These are phyloP conservation scores for Heloderma charlesbogerti DNA, from an alignment of 2,113 vertebrate species.

Conservation along the genomic window DNA sequence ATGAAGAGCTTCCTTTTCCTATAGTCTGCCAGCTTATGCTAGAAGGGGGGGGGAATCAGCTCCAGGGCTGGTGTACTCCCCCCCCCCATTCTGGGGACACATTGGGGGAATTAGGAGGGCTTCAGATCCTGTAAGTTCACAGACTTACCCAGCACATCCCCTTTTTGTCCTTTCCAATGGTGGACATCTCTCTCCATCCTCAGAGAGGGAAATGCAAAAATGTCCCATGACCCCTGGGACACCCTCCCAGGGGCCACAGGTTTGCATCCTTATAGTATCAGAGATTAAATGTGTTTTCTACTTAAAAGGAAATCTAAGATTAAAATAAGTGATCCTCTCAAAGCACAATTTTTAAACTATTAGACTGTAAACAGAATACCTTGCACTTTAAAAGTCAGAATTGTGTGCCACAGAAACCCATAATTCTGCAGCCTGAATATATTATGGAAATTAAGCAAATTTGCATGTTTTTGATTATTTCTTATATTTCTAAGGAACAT, in stretches of 20 bases:
- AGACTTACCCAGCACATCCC: too few relatives aligned
- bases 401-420: background rate
- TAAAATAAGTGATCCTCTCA: background rate
- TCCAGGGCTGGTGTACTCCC: too few relatives aligned
- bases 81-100: too few relatives aligned
- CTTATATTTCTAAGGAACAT: background rate
- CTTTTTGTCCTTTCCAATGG: too few relatives aligned
- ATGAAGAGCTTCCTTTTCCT: background rate
- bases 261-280: background rate
- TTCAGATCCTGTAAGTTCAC: too few relatives aligned
- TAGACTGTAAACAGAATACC: background rate
- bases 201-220: too few relatives aligned
- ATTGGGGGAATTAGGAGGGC: too few relatives aligned
- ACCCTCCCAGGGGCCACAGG: too few relatives aligned
- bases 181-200: too few relatives aligned
- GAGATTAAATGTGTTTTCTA: background rate
- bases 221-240: too few relatives aligned
- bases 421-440: background rate
- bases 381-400: background rate
- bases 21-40: background rate
- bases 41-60: background rate
- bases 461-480: background rate
- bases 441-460: background rate
- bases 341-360: background rate
- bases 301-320: background rate